These are phyloP conservation scores for Napeogenes sylphis DNA, from an alignment of 2,888 invertebrate species.

Conservation along the genomic window DNA sequence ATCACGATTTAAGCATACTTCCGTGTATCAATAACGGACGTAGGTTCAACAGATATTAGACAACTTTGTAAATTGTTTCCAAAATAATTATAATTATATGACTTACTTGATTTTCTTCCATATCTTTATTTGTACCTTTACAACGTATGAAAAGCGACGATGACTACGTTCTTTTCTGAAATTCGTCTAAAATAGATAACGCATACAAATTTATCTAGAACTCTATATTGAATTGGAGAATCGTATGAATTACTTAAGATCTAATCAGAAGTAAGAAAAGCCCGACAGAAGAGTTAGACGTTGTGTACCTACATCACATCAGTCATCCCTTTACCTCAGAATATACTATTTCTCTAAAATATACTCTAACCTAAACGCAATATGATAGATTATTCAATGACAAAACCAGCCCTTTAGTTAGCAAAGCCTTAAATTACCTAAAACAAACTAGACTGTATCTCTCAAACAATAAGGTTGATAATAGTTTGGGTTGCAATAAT, in stretches of 20 bases:
- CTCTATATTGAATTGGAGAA: conserved; percentile 5
- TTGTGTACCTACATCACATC: conserved; percentile 61
- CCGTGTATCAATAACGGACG: conserved; percentile 4
- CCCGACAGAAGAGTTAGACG: conserved; percentile 54
- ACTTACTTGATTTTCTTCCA: too few relatives aligned
- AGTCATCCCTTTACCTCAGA: conserved; percentile 61
- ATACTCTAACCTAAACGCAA: conserved; percentile 26
- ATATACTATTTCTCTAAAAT: conserved; percentile 39
- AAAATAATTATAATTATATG: not conserved
- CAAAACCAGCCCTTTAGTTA: not conserved
- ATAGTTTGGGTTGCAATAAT: conserved; percentile 33
- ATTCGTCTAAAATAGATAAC: conserved; percentile 4
- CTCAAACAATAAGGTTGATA: conserved; percentile 24
- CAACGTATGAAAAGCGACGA: too few relatives aligned
- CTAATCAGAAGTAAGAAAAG: conserved; percentile 34
- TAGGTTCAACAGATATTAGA: conserved; percentile 15
- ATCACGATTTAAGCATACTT: conserved; percentile 42
- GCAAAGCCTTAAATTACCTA: conserved; percentile 5
- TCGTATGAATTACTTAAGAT: conserved; percentile 11
- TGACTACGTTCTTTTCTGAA: too few relatives aligned
- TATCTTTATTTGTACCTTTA: too few relatives aligned
- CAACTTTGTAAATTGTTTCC: conserved; percentile 14
- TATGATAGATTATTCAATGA: conserved; percentile 19
- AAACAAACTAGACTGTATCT: conserved; percentile 30
- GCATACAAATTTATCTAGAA: not conserved